Conservation (phyloP, 2,113 vertebrate genomes). For the Clupea harengus region DNA sequence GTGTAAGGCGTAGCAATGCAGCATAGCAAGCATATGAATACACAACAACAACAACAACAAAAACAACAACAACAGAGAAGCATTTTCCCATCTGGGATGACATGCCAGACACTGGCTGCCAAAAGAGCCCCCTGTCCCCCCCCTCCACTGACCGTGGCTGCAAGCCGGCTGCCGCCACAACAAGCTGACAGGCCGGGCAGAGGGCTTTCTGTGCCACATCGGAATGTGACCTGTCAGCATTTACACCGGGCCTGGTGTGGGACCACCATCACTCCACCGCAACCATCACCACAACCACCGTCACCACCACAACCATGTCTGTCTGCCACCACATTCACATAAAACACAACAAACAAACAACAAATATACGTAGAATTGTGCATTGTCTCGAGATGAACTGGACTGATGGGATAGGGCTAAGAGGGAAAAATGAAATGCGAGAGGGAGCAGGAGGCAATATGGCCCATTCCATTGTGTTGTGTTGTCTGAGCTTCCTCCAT, state of each 20-base stretch:
- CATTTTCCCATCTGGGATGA: conserved; percentile 13
- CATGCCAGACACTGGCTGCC: not conserved
- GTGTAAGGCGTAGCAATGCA: not conserved
- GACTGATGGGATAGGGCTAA: not conserved
- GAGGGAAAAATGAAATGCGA: not conserved
- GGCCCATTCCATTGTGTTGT: not conserved
- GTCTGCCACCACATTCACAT: conserved; percentile 49
- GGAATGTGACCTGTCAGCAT: conserved; percentile 63
- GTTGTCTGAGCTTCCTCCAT: conserved; percentile 39
- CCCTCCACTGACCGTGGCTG: not conserved
- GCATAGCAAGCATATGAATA: not conserved
- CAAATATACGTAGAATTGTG: not conserved
- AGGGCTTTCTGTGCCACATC: conserved; percentile 46
- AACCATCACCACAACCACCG: not conserved
- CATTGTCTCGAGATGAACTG: not conserved
- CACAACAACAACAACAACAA: conserved; percentile 42
- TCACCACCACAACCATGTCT: conserved; percentile 58
- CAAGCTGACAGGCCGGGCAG: conserved; percentile 24
- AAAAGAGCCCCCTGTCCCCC: not conserved
- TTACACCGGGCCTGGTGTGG: conserved; percentile 54
- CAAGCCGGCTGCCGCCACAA: conserved; percentile 14
- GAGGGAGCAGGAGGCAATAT: not conserved
- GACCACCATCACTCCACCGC: conserved; percentile 14
- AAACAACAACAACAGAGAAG: not conserved
- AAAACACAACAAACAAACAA: not conserved